These are phyloP conservation scores for Agelas oroides DNA, from an alignment of 37 sponge, comb jelly and placozoan species.

Conservation along the genomic window DNA sequence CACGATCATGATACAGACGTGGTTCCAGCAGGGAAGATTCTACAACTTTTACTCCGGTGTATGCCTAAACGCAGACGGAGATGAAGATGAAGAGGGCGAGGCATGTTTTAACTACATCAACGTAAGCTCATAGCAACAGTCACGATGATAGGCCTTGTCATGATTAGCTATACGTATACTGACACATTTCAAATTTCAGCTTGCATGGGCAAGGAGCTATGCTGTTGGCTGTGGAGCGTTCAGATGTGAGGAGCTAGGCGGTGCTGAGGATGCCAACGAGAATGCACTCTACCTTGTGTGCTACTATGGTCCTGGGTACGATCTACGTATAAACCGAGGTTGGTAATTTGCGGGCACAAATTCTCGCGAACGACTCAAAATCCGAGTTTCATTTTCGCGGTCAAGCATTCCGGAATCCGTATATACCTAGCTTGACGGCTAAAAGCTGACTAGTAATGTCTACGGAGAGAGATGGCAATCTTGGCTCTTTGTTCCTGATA, in stretches of 20 bases:
- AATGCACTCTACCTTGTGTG: constrained; percentile 65
- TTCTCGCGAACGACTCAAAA: too few species aligned
- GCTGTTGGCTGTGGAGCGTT: constrained; percentile 62
- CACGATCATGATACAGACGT: constrained; percentile 18
- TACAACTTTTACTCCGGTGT: constrained; percentile 17
- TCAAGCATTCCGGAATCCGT: too few species aligned
- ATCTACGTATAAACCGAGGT: too few species aligned
- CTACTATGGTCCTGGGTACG: constrained; percentile 70
- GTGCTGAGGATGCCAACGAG: constrained; percentile 28
- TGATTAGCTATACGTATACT: neutral
- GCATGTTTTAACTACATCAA: constrained; percentile 26
- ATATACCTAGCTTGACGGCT: too few species aligned
- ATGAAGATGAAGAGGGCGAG: constrained; percentile 43
- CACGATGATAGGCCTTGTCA: too few species aligned
- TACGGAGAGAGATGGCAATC: too few species aligned
- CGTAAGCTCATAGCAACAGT: too few species aligned
- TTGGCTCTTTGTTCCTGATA: too few species aligned
- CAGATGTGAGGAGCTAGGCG: constrained; percentile 45
- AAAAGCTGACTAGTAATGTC: too few species aligned
- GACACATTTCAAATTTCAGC: constrained; percentile 10
- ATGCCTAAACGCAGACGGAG: constrained; percentile 47
- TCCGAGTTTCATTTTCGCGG: too few species aligned
- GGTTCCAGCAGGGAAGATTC: constrained; percentile 15
- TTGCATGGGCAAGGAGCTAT: constrained; percentile 56
- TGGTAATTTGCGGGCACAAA: too few species aligned